Percentiles rank a stretch among this genome's conserved stretches.
These are phyloP conservation scores for Papilio gigon DNA, from an alignment of 2,888 invertebrate genomes.

Conservation along the genomic window DNA sequence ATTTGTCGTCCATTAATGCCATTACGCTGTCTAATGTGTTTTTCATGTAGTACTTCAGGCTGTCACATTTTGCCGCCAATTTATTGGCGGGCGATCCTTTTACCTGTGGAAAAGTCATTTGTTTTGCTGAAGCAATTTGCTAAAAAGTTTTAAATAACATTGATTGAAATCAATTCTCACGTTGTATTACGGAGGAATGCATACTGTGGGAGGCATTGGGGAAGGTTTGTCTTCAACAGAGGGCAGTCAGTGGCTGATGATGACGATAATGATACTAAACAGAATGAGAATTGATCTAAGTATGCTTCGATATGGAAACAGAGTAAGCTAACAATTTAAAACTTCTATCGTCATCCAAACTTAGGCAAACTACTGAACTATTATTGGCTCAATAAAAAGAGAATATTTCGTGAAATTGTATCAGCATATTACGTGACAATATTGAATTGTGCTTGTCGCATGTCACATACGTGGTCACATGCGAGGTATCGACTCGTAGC, in stretches of 20 bases:
- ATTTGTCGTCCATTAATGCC: constrained; percentile 66
- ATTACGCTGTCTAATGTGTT: constrained; percentile 65
- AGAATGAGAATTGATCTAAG: too few species aligned
- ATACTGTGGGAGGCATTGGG: too few species aligned
- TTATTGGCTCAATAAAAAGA: constrained; percentile 13
- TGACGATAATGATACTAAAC: too few species aligned
- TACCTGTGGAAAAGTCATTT: constrained; percentile 34
- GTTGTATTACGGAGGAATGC: too few species aligned
- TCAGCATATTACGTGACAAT: constrained; percentile 19
- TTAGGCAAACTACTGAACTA: not conserved
- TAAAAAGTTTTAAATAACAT: not conserved
- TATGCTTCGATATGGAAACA: too few species aligned
- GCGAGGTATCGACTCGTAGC: not conserved
- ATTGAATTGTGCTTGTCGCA: constrained; percentile 19
- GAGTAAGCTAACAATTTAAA: not conserved
- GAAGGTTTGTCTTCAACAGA: too few species aligned
- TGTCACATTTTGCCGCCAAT: constrained; percentile 41
- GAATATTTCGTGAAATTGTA: not conserved
- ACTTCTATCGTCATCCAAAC: not conserved
- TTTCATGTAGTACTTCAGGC: constrained; percentile 57
- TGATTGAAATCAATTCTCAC: not conserved
- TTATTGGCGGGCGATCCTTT: constrained; percentile 39
- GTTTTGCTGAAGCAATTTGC: constrained; percentile 3
- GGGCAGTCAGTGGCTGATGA: too few species aligned
- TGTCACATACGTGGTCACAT: not conserved